phyloP scores from a whole-genome alignment of 2,113 vertebrate species.

The Eptesicus fuscus region DNA sequence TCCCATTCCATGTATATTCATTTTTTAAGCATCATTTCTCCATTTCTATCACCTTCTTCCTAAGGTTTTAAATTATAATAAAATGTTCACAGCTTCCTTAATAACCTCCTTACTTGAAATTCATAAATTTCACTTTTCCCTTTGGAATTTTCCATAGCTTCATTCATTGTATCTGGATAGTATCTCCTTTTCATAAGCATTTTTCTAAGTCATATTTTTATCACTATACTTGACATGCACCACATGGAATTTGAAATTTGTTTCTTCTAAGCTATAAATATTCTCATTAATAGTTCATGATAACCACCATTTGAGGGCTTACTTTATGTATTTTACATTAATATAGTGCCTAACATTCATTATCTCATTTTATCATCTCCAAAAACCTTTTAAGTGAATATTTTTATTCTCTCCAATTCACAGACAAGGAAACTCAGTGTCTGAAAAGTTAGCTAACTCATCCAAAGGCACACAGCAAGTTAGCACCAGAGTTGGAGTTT shows the following conservation, averaged over 20 bases:
- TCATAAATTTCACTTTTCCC: not conserved
- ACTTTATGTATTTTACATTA: not conserved
- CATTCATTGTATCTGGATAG: not conserved
- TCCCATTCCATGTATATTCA: not conserved
- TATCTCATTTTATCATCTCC: not conserved
- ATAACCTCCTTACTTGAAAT: not conserved
- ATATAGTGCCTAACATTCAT: not conserved
- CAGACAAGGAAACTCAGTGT: not conserved
- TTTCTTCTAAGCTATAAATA: not conserved
- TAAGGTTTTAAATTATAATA: not conserved
- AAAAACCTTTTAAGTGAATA: not conserved
- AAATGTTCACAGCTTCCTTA: not conserved
- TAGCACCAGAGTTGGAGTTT: not conserved
- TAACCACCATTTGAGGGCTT: not conserved
- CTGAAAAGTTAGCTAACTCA: not conserved
- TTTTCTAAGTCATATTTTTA: not conserved
- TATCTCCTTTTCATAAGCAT: not conserved
- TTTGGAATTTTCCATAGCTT: not conserved
- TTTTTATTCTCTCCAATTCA: not conserved
- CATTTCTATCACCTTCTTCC: not conserved
- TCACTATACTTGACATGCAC: not conserved
- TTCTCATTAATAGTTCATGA: slow-evolving; percentile 20
- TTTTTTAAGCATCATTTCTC: not conserved
- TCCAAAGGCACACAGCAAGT: not conserved
- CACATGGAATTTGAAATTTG: not conserved